Conservation (phyloP, 2,797 vertebrate genomes). For the Anguilla obscura region DNA sequence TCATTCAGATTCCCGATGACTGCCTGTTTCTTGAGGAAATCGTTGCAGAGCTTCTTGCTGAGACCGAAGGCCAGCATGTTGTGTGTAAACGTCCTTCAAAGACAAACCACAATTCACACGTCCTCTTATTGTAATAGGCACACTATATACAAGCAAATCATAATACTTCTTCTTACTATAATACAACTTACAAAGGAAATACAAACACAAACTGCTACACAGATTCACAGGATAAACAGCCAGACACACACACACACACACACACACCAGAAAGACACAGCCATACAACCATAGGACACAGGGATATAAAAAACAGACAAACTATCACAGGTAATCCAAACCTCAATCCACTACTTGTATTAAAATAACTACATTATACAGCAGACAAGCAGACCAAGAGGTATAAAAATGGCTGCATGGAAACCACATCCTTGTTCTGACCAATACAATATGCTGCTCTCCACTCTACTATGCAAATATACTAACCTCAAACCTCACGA, state of each 20-base stretch:
- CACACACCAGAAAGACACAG: neutral
- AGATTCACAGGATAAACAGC: neutral
- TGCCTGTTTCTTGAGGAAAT: conserved; percentile 96
- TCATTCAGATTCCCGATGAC: conserved; percentile 92
- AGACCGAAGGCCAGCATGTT: conserved; percentile 97
- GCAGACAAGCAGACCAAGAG: neutral
- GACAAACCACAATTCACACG: conserved; percentile 34
- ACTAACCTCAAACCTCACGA: neutral
- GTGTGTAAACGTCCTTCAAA: conserved; percentile 89
- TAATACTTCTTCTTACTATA: no score
- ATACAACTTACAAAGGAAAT: neutral
- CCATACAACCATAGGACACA: neutral
- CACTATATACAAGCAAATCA: neutral
- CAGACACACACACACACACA: neutral
- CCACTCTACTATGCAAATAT: neutral
- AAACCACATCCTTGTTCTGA: neutral
- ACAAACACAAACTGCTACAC: neutral
- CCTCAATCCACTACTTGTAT: neutral
- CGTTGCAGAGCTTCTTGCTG: conserved; percentile 89
- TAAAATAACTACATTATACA: neutral
- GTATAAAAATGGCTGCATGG: neutral
- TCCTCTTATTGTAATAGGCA: neutral
- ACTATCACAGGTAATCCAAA: neutral
- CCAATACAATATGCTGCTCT: neutral
- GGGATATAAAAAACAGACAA: neutral